Evolutionary conservation across 1,140 invertebrate genomes (phyloP).

Genomic region (Marisa cornuarietis): DNA sequence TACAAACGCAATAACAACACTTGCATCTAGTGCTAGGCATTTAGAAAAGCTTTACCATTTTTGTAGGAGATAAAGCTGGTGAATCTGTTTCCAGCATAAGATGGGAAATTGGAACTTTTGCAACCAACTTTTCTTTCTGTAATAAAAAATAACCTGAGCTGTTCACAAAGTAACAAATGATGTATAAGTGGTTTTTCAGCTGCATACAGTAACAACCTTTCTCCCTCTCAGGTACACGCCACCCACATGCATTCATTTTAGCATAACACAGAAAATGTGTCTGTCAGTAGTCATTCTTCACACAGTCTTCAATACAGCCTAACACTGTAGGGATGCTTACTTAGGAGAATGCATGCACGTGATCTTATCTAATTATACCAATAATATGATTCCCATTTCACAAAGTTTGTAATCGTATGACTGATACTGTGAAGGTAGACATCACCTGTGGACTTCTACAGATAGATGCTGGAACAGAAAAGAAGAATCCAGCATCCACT

Average conservation of each 20-base stretch:
- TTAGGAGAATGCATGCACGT: not conserved
- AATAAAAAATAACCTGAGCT: not conserved
- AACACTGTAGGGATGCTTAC: not conserved
- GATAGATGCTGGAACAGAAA: conserved; percentile 65
- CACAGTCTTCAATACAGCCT: not conserved
- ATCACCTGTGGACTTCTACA: conserved; percentile 59
- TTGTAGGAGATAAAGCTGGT: conserved; percentile 57
- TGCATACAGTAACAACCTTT: not conserved
- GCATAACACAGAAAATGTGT: not conserved
- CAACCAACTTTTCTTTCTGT: conserved; percentile 54
- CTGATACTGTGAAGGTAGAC: not conserved
- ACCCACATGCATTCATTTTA: conserved; percentile 8
- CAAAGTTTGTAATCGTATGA: not conserved
- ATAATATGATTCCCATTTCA: not conserved
- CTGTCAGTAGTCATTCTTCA: not conserved
- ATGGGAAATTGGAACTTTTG: conserved; percentile 48
- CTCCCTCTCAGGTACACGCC: not conserved
- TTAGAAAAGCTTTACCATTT: conserved; percentile 40
- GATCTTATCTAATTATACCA: not conserved
- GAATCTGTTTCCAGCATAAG: conserved; percentile 60
- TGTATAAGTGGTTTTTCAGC: not conserved
- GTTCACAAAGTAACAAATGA: not conserved
- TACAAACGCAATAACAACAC: not conserved
- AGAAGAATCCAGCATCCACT: conserved; percentile 62
- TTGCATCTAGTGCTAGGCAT: not conserved